A percentile compares a stretch with the other conserved stretches of the same genome.
These are phyloP conservation scores for Brachionus asplanchnoidis DNA, from an alignment of 1,140 invertebrate genomes.

Conservation along the genomic window DNA sequence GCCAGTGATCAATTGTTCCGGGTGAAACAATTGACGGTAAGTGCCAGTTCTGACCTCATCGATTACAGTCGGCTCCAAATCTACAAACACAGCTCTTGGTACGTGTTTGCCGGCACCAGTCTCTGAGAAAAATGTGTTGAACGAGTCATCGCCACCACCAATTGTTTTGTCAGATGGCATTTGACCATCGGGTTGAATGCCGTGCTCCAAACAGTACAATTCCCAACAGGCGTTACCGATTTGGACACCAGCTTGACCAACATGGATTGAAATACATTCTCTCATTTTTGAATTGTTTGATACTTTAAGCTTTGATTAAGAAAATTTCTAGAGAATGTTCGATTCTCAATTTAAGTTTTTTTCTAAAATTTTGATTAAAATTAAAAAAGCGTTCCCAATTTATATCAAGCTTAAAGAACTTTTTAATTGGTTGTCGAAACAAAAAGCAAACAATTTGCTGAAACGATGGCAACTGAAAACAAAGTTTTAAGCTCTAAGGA, in stretches of 20 bases:
- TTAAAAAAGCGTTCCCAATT: not conserved
- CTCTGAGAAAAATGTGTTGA: slow-evolving; percentile 60
- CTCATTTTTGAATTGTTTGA: slow-evolving; percentile 45
- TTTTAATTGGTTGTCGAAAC: not conserved
- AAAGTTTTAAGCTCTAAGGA: not conserved
- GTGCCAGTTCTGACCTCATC: slow-evolving; percentile 76
- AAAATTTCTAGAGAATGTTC: slow-evolving; percentile 41
- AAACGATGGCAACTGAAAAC: slow-evolving; percentile 12
- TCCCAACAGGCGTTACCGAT: slow-evolving; percentile 73
- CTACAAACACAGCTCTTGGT: slow-evolving; percentile 72
- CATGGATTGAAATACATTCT: slow-evolving; percentile 75
- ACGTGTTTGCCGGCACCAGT: slow-evolving; percentile 71
- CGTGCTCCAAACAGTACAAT: slow-evolving; percentile 76
- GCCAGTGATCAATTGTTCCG: slow-evolving; percentile 50
- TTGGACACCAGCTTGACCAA: slow-evolving; percentile 77
- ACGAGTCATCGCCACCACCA: slow-evolving; percentile 57
- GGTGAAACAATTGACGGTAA: slow-evolving; percentile 59
- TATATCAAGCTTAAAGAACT: not conserved
- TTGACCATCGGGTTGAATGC: slow-evolving; percentile 74
- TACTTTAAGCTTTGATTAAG: slow-evolving; percentile 7
- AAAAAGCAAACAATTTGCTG: not conserved
- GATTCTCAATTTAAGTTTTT: slow-evolving; percentile 40
- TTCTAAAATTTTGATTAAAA: slow-evolving; percentile 21
- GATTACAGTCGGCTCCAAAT: slow-evolving; percentile 77
- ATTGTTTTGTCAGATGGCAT: slow-evolving; percentile 62